phyloP scores from a whole-genome alignment of 2,888 invertebrate species.

The Eulithis prunata region DNA sequence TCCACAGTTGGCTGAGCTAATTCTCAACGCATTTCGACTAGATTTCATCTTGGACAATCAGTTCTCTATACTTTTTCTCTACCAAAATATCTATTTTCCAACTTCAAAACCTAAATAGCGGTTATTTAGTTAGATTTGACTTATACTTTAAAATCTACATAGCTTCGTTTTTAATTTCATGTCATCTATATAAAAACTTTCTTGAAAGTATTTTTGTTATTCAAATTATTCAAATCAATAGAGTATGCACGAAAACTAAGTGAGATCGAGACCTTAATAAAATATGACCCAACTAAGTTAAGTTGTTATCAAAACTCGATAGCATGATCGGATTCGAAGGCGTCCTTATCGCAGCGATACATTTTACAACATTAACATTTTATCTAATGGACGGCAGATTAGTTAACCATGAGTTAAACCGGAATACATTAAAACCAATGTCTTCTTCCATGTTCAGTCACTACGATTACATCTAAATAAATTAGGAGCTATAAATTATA shows the following conservation, averaged over 20 bases:
- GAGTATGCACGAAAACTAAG: not conserved
- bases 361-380: constrained; percentile 41
- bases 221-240: too few relatives aligned
- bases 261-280: constrained; percentile 8
- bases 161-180: too few relatives aligned
- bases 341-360: constrained; percentile 37
- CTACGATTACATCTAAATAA: constrained; percentile 28
- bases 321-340: constrained; percentile 37
- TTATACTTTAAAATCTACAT: too few relatives aligned
- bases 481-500: constrained; percentile 21
- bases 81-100: too few relatives aligned
- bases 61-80: too few relatives aligned
- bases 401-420: constrained; percentile 35
- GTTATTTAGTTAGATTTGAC: too few relatives aligned
- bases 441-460: constrained; percentile 36
- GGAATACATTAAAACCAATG: constrained; percentile 44
- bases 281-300: constrained; percentile 36
- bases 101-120: too few relatives aligned
- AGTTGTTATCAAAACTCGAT: constrained; percentile 37
- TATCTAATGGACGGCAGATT: constrained; percentile 43
- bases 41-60: not conserved
- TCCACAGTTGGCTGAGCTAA: constrained; percentile 72
- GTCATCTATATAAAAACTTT: too few relatives aligned
- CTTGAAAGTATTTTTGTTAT: too few relatives aligned
- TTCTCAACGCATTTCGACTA: constrained; percentile 60